A percentile compares a stretch with the other conserved stretches of the same genome.
These are phyloP conservation scores for Choristoneura rosaceana DNA, from an alignment of 2,888 invertebrate species.

Conservation along the genomic window DNA sequence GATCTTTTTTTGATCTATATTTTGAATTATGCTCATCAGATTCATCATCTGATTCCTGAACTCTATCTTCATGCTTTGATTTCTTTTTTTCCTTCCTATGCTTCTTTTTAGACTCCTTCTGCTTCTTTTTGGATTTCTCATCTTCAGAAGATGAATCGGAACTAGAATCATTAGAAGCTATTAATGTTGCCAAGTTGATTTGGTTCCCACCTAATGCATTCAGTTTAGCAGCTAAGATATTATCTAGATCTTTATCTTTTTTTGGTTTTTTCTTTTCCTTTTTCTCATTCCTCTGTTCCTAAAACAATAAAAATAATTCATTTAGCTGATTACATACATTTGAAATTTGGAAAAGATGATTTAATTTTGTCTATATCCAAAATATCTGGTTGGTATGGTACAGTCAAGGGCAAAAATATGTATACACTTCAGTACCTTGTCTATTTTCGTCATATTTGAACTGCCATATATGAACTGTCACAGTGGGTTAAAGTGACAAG, in stretches of 20 bases:
- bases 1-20: constrained; percentile 47
- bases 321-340: neutral
- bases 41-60: constrained; percentile 18
- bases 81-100: constrained; percentile 64
- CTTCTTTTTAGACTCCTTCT: constrained; percentile 66
- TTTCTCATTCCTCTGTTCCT: constrained; percentile 73
- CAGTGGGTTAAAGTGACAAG: no score
- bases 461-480: no score
- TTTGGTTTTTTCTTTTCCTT: constrained; percentile 81
- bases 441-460: no score
- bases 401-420: no score
- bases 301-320: neutral
- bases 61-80: constrained; percentile 43
- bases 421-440: no score
- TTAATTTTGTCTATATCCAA: no score
- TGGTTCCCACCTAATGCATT: constrained; percentile 84
- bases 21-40: constrained; percentile 19
- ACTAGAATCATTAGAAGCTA: constrained; percentile 69
- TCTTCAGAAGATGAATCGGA: constrained; percentile 61
- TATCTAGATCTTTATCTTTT: constrained; percentile 86
- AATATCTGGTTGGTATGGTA: no score
- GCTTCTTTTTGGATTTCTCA: constrained; percentile 57
- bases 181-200: constrained; percentile 68
- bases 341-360: neutral
- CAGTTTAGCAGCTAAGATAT: constrained; percentile 89